phyloP scores from a whole-genome alignment of 2,888 invertebrate genomes.

The Tetranychus piercei region DNA sequence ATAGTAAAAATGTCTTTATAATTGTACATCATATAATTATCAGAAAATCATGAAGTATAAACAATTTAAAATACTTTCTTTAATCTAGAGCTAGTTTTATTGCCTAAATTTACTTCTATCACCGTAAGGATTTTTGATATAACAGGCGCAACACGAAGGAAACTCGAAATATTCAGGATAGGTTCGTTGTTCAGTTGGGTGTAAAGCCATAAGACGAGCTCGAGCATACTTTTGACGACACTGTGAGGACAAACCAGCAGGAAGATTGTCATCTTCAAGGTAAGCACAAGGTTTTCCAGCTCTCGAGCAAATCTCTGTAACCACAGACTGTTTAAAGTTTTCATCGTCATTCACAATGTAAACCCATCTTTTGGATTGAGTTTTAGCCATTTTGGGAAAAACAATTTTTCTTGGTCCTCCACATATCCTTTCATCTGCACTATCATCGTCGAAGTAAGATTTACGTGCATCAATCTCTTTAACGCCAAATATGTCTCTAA shows the following conservation, averaged over 20 bases:
- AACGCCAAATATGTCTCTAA: constrained; percentile 25
- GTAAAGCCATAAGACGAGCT: constrained; percentile 40
- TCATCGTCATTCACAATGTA: constrained; percentile 26
- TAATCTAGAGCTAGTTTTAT: neutral
- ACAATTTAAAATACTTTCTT: neutral
- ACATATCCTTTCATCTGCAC: constrained; percentile 24
- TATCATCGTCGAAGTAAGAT: constrained; percentile 22
- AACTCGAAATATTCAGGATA: constrained; percentile 36
- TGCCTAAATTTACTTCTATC: constrained; percentile 4
- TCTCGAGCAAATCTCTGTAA: constrained; percentile 26
- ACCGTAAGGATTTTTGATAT: constrained; percentile 29
- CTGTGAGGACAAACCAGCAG: constrained; percentile 36
- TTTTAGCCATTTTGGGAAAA: constrained; percentile 26
- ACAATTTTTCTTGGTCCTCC: constrained; percentile 22
- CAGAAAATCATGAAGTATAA: neutral
- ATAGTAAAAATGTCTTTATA: too few species aligned
- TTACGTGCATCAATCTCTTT: constrained; percentile 24
- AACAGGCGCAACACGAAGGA: constrained; percentile 58
- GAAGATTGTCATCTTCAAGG: constrained; percentile 37
- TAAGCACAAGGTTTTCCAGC: constrained; percentile 36
- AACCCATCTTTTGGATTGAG: constrained; percentile 26
- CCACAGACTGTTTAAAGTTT: constrained; percentile 25
- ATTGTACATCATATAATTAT: too few species aligned
- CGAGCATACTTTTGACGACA: constrained; percentile 46
- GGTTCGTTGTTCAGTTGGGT: constrained; percentile 29